A percentile compares a stretch with the other conserved stretches of the same genome.
Evolutionary conservation across 2,113 vertebrate species (phyloP).

Genomic region (Arvicanthis niloticus): DNA sequence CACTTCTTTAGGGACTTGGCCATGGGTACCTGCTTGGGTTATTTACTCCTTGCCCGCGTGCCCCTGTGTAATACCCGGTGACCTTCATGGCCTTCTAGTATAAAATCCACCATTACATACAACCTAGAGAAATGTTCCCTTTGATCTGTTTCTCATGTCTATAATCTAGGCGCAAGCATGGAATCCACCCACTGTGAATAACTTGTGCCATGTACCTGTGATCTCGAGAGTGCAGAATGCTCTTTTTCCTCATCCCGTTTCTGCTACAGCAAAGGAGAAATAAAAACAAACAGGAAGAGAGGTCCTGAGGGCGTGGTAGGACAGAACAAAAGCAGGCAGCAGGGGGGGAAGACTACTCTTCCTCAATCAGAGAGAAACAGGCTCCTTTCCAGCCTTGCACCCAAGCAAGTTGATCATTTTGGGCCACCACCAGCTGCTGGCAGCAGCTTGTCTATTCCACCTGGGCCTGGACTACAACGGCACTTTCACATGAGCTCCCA

Average conservation of each 20-base stretch:
- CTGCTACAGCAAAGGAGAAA: background rate
- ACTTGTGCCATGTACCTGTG: background rate
- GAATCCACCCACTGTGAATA: background rate
- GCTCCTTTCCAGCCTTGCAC: background rate
- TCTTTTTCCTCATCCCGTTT: background rate
- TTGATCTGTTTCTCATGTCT: background rate
- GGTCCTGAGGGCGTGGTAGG: background rate
- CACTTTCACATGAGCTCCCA: background rate
- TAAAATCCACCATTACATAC: background rate
- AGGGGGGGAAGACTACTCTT: background rate
- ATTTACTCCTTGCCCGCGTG: background rate
- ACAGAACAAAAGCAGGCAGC: background rate
- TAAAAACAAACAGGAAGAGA: no score
- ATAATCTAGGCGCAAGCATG: background rate
- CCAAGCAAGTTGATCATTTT: background rate
- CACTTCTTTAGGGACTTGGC: background rate
- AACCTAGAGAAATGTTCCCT: background rate
- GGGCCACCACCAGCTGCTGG: background rate
- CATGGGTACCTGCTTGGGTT: background rate
- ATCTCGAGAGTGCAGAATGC: background rate
- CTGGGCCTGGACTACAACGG: background rate
- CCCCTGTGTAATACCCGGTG: background rate
- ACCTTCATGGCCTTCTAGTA: background rate
- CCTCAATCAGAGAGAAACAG: background rate
- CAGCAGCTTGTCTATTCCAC: background rate